Evolutionary conservation across 2,888 invertebrate species (phyloP).

Genomic region (Drosophila monieri): DNA sequence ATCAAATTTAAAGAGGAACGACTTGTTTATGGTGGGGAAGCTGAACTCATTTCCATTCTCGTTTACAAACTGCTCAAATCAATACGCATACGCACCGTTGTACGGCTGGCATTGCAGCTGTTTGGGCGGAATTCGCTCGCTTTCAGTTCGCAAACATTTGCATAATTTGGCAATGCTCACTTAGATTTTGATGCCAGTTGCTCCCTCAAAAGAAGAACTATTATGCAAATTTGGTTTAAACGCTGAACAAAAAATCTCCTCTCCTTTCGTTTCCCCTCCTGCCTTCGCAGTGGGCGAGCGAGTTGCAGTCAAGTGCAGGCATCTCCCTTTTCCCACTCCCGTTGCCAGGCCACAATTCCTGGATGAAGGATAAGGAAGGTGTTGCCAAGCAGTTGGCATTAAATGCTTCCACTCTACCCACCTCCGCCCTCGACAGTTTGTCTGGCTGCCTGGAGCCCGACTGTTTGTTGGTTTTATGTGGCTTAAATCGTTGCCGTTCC

Average conservation of each 20-base stretch:
- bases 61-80: conserved; percentile 39
- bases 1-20: not conserved
- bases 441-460: conserved; percentile 38
- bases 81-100: conserved; percentile 69
- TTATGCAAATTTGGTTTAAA: conserved; percentile 65
- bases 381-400: conserved; percentile 63
- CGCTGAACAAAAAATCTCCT: conserved; percentile 44
- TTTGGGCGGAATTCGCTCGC: conserved; percentile 6
- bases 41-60: not conserved
- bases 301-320: conserved; percentile 51
- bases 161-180: conserved; percentile 74
- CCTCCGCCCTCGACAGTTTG: conserved; percentile 13
- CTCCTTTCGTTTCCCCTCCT: not conserved
- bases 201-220: conserved; percentile 41
- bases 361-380: conserved; percentile 47
- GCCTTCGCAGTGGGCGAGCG: conserved; percentile 18
- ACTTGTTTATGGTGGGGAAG: not conserved
- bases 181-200: conserved; percentile 52
- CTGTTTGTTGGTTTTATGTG: conserved; percentile 56
- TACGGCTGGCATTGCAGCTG: conserved; percentile 18
- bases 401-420: conserved; percentile 36
- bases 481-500: conserved; percentile 63
- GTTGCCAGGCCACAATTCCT: not conserved
- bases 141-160: conserved; percentile 60
- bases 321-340: not conserved